Evolutionary conservation across 2,797 vertebrate species (phyloP).

Genomic region (Propithecus perrieri): DNA sequence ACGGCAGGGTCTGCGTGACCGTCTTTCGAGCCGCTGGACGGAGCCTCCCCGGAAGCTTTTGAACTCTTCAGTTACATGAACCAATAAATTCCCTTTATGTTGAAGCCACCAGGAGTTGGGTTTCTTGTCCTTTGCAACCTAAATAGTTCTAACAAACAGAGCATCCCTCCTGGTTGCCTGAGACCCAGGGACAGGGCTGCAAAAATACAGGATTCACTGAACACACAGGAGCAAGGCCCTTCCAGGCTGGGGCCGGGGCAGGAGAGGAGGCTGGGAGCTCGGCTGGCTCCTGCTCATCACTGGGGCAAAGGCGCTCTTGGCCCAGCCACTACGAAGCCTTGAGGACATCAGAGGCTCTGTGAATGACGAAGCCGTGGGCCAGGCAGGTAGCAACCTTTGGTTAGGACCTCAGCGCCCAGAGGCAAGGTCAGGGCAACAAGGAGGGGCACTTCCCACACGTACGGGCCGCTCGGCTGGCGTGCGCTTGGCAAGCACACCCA

Average conservation of each 20-base stretch:
- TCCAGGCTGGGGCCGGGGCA: rapidly evolving
- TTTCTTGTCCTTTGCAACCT: neutral
- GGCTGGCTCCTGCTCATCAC: rapidly evolving
- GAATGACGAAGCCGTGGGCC: neutral
- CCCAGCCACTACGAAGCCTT: neutral
- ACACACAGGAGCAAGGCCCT: neutral
- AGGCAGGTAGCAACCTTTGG: neutral
- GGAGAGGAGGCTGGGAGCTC: neutral
- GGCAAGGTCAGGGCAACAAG: neutral
- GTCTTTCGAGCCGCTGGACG: neutral
- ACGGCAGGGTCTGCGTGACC: rapidly evolving
- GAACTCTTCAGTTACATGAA: neutral
- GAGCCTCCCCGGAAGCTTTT: neutral
- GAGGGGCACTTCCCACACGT: neutral
- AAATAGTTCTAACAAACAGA: neutral
- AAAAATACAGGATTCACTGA: neutral
- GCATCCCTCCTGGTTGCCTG: neutral
- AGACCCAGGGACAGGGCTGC: neutral
- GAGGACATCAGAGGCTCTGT: neutral
- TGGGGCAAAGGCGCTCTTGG: rapidly evolving
- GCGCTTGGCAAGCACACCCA: neutral
- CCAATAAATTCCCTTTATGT: neutral
- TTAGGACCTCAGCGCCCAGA: neutral
- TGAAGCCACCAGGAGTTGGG: neutral
- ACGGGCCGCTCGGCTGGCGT: rapidly evolving